Evolutionary conservation across 2,113 vertebrate species (phyloP).

Genomic region (Tringa solitaria): DNA sequence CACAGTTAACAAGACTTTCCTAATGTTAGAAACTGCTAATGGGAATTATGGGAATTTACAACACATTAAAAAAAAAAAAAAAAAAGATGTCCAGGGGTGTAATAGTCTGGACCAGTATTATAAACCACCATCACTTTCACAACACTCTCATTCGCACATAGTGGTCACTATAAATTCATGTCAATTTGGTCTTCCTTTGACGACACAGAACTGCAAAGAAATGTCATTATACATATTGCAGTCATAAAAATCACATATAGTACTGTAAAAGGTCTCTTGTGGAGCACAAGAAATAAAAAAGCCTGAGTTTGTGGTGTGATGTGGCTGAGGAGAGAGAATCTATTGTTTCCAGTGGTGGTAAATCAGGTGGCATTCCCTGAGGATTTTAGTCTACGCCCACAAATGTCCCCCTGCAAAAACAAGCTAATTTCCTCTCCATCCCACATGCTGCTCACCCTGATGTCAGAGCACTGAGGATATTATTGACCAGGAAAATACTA

Average conservation of each 20-base stretch:
- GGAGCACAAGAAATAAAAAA: neutral
- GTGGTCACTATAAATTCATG: neutral
- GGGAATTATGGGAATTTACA: neutral
- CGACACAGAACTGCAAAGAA: neutral
- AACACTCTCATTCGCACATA: neutral
- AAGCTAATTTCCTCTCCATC: conserved; percentile 30
- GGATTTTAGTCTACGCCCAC: neutral
- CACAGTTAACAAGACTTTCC: neutral
- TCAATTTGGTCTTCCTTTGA: neutral
- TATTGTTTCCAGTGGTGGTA: conserved; percentile 13
- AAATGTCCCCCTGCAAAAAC: conserved; percentile 7
- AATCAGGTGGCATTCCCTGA: conserved; percentile 1
- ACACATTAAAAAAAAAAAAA: neutral
- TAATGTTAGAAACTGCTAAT: neutral
- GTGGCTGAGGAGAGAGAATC: neutral
- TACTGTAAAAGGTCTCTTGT: neutral
- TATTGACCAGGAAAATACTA: neutral
- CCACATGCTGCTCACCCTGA: neutral
- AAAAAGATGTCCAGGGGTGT: neutral
- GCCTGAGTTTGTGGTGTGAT: neutral
- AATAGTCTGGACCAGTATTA: neutral
- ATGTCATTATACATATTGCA: neutral
- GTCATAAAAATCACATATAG: neutral
- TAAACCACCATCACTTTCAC: neutral
- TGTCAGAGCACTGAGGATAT: neutral